Evolutionary conservation across 2,113 vertebrate species (phyloP), one percentile per base, ranked within the genome.

Genomic region (Catagonus wagneri): DNA sequence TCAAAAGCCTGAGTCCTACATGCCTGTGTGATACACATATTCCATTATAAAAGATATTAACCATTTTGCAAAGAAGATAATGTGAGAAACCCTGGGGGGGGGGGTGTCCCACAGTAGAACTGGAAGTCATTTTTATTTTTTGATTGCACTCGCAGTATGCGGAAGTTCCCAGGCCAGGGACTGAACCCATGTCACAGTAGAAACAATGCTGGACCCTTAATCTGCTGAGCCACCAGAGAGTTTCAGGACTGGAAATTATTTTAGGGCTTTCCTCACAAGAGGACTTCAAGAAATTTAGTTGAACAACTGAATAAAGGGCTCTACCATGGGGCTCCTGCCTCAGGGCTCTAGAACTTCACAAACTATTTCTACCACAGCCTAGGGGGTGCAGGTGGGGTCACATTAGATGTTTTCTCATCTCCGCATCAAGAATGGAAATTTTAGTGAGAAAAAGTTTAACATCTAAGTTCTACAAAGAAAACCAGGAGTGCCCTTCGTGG

Each of bases 371-470:
- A 36, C 25, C 52, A 93, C 4, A 6, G 76, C 27, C 23, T 29
- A 34, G 20, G 19, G 76, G 9, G 54, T 56, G 54, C 13, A 72
- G 39, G 69, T 23, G 71, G 71, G 44, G 44, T 80, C 44, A 90
- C 65, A 76, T 23, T 56, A 91, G 52, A 95, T 29, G 66, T 84
- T 60, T 84, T 75, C 76, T 94, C 19, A 89, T 34, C 60, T 90
- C 44, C 27, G 61, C 29, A 90, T 74, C 81, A 94, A 88, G 83
- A 85, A 93, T 69, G 29, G n/a, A 94, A 74, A 78, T 89, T 50
- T n/a, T 25, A 68, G 56, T 78, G 29, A 93, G 65, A 76, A 94
- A 92, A 96, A 84, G 39, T 23, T 90, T 34, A 94, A 96, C 32
- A 89, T 90, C 50, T 92, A 71, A 91, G 22, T 85, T 91, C 29